Conservation (phyloP, 2,888 invertebrate species). For the Dryococelus australis region DNA sequence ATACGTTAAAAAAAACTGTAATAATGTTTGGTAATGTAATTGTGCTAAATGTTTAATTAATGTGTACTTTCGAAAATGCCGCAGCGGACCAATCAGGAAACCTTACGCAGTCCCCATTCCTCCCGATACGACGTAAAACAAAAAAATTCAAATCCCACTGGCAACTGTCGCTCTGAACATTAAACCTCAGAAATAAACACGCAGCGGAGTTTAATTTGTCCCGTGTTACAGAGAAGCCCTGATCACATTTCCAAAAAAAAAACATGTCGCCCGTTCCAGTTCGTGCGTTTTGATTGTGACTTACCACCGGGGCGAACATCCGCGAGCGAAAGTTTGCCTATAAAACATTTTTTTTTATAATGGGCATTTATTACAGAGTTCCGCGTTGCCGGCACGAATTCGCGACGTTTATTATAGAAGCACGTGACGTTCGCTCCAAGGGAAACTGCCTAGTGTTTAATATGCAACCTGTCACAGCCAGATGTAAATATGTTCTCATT, state of each 20-base stretch:
- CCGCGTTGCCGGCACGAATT: not conserved
- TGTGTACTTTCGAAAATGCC: too few species aligned
- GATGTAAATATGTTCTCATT: too few species aligned
- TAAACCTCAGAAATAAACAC: constrained; percentile 1
- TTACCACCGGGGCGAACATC: not conserved
- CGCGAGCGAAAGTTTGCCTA: not conserved
- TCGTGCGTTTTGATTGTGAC: not conserved
- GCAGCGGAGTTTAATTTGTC: not conserved
- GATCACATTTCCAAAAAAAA: not conserved
- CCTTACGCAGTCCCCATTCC: too few species aligned
- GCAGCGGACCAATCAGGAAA: too few species aligned
- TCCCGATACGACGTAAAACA: too few species aligned
- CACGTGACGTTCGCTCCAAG: too few species aligned
- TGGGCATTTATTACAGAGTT: not conserved
- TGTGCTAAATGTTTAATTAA: too few species aligned
- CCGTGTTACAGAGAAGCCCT: not conserved
- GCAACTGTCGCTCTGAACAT: not conserved
- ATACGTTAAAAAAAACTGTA: too few species aligned
- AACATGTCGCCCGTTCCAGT: not conserved
- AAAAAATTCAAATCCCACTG: not conserved
- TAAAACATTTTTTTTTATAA: not conserved
- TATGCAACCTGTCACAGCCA: too few species aligned
- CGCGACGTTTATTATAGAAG: not conserved
- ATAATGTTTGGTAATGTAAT: too few species aligned
- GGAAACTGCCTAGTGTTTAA: too few species aligned